Evolutionary conservation across 2,888 invertebrate genomes (phyloP), one percentile per base, ranked within the genome.

Genomic region (Leucozona laternaria): DNA sequence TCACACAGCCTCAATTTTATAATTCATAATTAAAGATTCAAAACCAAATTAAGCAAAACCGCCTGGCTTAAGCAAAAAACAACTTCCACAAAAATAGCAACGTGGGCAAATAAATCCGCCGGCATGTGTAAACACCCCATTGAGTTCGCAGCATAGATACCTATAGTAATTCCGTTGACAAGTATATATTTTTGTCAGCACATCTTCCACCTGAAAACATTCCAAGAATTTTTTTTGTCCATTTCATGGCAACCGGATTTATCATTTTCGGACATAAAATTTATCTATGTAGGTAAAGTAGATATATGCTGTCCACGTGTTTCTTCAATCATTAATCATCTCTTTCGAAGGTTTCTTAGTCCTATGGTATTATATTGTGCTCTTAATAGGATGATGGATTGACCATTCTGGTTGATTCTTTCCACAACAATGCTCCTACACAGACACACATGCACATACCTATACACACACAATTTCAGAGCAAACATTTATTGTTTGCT

Each of bases 381-480:
- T 77, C 55, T 7, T 60, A 68, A 77, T 62, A 72, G 68, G 40
- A 85, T 77, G 72, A 85, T 85, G 60, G 71, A 80, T 85, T 6
- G 68, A 37, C 37, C 71, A 55, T 37, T 40, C 28, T 58, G 37
- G 28, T 13, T 34, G 22, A 31, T 53, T 53, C 43, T 57, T 60
- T 68, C 57, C 55, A 31, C 50, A 77, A 64, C 25, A 57, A 66
- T 17, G 66, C 5, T 31, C 43, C 15, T 13, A 43, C n/a, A 17
- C 48, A 45, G 13, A 37, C 20, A 45, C 28, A 45, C 7, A 31
- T 11, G 28, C 7, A 43, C 17, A 40, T 22, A 25, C 34, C 28
- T 28, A 4, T 5, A 11, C 10, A 43, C 7, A 43, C 2, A 28
- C 5, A 62, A 31, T 64, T 66, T 48, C 17, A 28, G 31, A 53